Base-by-base conservation (phyloP, 2,113 vertebrate genomes). In the Heterochromis multidens region DNA sequence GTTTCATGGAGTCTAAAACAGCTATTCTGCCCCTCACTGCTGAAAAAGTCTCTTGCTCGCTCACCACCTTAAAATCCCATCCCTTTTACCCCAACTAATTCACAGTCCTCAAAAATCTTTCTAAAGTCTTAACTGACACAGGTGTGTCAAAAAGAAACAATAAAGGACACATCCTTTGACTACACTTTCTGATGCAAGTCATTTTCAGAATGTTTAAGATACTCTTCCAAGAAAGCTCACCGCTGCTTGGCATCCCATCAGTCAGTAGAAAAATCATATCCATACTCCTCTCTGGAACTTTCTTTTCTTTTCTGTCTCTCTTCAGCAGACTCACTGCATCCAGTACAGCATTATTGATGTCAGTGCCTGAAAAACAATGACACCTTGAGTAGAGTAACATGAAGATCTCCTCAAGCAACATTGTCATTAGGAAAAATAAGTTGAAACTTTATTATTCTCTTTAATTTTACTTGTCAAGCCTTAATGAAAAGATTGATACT, bases 201-300 rank as follows among this genome's bases (percentile, higher is more conserved):
- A 13, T 14, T 52, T 52, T 52, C 4, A 17, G 65, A 46, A 19
- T 46, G 8, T 70, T 70, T 3, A 27, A 70, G 40, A 43, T 0
- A 0, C 16, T 46, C 65, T 17, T 52, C 49, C 14, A 52, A 19
- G 17, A 52, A 80, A 21, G 14, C 87, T 86, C 57, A 96, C 96
- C 93, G 0, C 0, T 0, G 27, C 74, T 92, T 46, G 96, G 95
- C 77, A 90, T 90, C 59, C 96, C 95, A 77, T 97, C 96, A 25
- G 96, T 97, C 88, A 97, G 87, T 77, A 97, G 84, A 65, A 97
- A 94, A 67, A 96, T 78, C 90, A 96, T 96, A 29, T 92, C 94
- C 11, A 91, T 16, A 27, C 95, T 95, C 60, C 85, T 94, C 17
- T 95, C 93, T 37, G 92, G 92, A 21, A 96, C 65, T 2, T 2